These are phyloP conservation scores for Synodontis membranacea DNA, from an alignment of 2,113 vertebrate species.

Conservation along the genomic window DNA sequence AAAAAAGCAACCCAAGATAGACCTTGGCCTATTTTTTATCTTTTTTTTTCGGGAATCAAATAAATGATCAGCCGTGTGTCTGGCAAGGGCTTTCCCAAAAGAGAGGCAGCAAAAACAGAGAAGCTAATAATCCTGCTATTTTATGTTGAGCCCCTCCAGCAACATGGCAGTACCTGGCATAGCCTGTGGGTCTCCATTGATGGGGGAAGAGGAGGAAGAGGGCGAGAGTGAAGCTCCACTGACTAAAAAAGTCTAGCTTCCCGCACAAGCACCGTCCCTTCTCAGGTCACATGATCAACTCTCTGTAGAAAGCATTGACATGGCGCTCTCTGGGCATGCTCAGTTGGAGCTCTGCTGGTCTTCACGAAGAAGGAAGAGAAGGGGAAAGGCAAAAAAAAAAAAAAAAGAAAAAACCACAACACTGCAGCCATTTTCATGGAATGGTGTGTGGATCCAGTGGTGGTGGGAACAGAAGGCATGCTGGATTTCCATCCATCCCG, in stretches of 20 bases:
- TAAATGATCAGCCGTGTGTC: constrained; percentile 32
- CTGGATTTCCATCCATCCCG: constrained; percentile 1
- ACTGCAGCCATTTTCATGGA: constrained; percentile 62
- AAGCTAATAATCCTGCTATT: constrained; percentile 48
- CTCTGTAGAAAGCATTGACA: constrained; percentile 59
- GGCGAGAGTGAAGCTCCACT: constrained; percentile 50
- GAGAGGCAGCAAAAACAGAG: constrained; percentile 41
- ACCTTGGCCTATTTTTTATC: constrained; percentile 33
- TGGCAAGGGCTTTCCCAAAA: constrained; percentile 38
- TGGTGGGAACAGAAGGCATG: neutral
- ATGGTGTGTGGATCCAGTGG: constrained; percentile 44
- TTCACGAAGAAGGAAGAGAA: constrained; percentile 58
- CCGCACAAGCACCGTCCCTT: constrained; percentile 58
- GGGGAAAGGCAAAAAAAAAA: too few relatives aligned
- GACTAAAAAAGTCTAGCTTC: constrained; percentile 57
- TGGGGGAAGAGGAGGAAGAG: constrained; percentile 53
- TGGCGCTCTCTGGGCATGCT: constrained; percentile 61
- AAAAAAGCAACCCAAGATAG: neutral
- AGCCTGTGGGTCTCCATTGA: constrained; percentile 56
- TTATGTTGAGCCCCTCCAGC: constrained; percentile 47
- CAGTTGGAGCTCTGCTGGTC: constrained; percentile 56
- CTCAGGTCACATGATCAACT: constrained; percentile 60
- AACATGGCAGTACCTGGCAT: constrained; percentile 56
- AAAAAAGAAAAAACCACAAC: constrained; percentile 46
- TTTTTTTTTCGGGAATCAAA: constrained; percentile 18